These are phyloP conservation scores for Drosophila nigrodunni DNA, from an alignment of 1,140 invertebrate species.

Conservation along the genomic window DNA sequence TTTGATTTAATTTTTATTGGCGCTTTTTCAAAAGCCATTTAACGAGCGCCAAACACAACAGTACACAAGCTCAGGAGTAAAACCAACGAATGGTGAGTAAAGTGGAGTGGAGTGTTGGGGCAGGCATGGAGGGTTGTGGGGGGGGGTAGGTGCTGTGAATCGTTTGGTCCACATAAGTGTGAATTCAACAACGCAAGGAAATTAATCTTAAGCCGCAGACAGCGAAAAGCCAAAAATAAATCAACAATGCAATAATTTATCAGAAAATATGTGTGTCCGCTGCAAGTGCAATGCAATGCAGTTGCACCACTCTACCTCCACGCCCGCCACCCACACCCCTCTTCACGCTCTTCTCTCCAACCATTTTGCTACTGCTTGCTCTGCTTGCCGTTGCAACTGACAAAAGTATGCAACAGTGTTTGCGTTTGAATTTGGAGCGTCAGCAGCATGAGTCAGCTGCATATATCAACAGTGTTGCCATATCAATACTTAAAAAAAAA, in stretches of 20 bases:
- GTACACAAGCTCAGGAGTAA: background rate
- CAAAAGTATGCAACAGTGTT: conserved; percentile 81
- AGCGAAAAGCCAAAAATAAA: conserved; percentile 83
- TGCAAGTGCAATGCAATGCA: conserved; percentile 54
- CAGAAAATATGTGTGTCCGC: conserved; percentile 83
- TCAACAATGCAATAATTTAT: conserved; percentile 84
- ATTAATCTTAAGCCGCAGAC: conserved; percentile 83
- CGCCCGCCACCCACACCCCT: background rate
- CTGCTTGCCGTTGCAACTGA: background rate
- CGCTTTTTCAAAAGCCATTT: conserved; percentile 80
- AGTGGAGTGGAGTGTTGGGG: background rate
- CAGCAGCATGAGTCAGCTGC: conserved; percentile 81
- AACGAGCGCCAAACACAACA: conserved; percentile 49
- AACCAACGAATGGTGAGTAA: conserved; percentile 9
- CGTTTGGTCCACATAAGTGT: conserved; percentile 58
- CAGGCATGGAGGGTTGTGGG: background rate
- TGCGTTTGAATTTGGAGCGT: conserved; percentile 82
- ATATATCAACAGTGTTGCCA: conserved; percentile 59
- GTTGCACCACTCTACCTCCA: background rate
- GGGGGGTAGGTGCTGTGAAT: background rate
- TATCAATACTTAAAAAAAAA: no score
- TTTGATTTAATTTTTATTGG: conserved; percentile 83
- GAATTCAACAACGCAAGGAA: conserved; percentile 82
- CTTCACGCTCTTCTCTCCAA: background rate
- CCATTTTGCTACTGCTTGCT: background rate